A percentile compares a stretch with the other conserved stretches of the same genome.
Evolutionary conservation across 2,888 invertebrate species (phyloP).

Genomic region (Acleris laterana): DNA sequence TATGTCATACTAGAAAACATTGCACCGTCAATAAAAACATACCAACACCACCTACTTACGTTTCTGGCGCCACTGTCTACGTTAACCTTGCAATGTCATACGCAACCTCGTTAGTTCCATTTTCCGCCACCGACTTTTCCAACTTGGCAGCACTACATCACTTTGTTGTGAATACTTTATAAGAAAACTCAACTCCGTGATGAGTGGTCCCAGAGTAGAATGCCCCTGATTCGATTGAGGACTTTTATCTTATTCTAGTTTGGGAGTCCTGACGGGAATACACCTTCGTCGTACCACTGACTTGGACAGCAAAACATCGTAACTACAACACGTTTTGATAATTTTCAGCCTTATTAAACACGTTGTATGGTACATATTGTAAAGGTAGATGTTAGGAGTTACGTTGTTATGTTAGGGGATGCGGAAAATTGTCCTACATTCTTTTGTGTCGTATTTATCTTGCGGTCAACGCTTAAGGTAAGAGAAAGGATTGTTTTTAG

Average conservation of each 20-base stretch:
- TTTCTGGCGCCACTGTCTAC: constrained; percentile 1
- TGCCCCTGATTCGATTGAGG: constrained; percentile 31
- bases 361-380: not conserved
- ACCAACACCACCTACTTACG: not conserved
- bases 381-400: not conserved
- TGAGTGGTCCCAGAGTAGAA: constrained; percentile 31
- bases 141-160: constrained; percentile 22
- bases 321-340: not conserved
- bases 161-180: constrained; percentile 25
- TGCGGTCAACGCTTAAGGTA: constrained; percentile 21
- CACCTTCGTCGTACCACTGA: constrained; percentile 1
- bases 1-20: constrained; percentile 3
- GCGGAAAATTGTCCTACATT: constrained; percentile 23
- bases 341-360: not conserved
- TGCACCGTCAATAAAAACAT: constrained; percentile 17
- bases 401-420: constrained; percentile 7
- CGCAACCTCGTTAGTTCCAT: constrained; percentile 8
- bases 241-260: constrained; percentile 30
- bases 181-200: constrained; percentile 12
- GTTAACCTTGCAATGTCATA: not conserved
- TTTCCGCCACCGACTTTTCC: constrained; percentile 6
- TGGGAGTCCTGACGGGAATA: constrained; percentile 12
- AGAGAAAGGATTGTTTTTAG: constrained; percentile 13
- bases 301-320: not conserved
- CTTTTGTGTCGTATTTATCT: constrained; percentile 23